Conservation (phyloP, 1,140 invertebrate genomes). For the Pentalonia nigronervosa region DNA sequence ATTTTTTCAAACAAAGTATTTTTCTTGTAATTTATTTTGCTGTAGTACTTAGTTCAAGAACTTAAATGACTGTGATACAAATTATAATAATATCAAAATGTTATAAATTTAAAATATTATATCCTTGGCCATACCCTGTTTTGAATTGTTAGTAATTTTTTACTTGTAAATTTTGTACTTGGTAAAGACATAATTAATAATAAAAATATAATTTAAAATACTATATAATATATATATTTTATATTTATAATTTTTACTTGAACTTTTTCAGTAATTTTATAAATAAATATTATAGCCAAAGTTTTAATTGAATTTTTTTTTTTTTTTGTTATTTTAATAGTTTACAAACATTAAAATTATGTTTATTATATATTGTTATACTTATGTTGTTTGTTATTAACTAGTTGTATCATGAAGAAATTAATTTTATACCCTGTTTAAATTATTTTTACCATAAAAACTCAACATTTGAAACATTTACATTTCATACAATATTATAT, state of each 20-base stretch:
- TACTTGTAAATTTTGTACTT: slow-evolving; percentile 12
- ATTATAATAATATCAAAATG: slow-evolving; percentile 20
- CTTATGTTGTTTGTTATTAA: not conserved
- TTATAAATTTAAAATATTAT: not conserved
- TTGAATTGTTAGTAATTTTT: not conserved
- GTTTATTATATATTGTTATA: not conserved
- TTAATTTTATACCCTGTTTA: not conserved
- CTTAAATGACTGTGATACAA: slow-evolving; percentile 6
- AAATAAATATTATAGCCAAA: not conserved
- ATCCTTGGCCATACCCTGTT: not conserved
- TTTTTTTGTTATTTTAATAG: not conserved
- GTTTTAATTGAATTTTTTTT: not conserved
- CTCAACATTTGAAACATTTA: no score
- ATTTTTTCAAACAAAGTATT: not conserved
- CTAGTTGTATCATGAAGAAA: not conserved
- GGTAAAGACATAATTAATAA: not conserved
- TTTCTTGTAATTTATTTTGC: not conserved
- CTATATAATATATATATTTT: not conserved
- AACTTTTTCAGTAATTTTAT: not conserved
- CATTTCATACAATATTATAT: no score
- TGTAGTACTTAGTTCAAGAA: not conserved
- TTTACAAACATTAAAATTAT: not conserved
- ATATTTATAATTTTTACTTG: no score
- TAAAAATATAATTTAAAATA: no score
- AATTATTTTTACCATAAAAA: not conserved